Evolutionary conservation across 2,888 invertebrate genomes (phyloP).

Genomic region (Graphium colonna): DNA sequence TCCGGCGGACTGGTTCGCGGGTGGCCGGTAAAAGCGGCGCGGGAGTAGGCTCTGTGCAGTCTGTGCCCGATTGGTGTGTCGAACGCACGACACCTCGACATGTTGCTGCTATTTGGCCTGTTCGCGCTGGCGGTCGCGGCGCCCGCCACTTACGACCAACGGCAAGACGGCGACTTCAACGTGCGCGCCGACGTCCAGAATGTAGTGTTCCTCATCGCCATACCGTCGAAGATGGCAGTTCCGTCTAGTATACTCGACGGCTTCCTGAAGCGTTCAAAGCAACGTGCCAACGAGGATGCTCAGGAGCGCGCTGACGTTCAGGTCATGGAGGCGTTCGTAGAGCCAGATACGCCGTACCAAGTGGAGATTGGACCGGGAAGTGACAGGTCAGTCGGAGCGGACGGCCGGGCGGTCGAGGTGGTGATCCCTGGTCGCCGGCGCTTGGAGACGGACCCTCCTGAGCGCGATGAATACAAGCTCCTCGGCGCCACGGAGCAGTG

Average conservation of each 20-base stretch:
- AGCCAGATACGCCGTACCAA: slow-evolving; percentile 84
- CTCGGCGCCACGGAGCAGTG: slow-evolving; percentile 86
- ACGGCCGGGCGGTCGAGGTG: slow-evolving; percentile 55
- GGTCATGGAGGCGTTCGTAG: slow-evolving; percentile 78
- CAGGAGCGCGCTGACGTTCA: slow-evolving; percentile 70
- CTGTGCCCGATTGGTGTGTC: slow-evolving; percentile 42
- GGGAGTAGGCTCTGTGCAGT: slow-evolving; percentile 56
- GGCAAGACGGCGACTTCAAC: slow-evolving; percentile 88
- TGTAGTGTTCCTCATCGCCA: slow-evolving; percentile 84
- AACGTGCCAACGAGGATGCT: slow-evolving; percentile 26
- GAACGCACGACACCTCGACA: slow-evolving; percentile 63
- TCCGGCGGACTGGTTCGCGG: slow-evolving; percentile 65
- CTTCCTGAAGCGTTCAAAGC: slow-evolving; percentile 37
- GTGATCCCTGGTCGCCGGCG: slow-evolving; percentile 59
- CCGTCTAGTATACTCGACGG: slow-evolving; percentile 39
- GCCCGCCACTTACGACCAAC: slow-evolving; percentile 81
- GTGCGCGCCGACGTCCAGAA: slow-evolving; percentile 87
- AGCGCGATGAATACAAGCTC: slow-evolving; percentile 71
- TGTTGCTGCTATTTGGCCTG: slow-evolving; percentile 47
- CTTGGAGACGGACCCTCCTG: slow-evolving; percentile 40
- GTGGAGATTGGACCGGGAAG: slow-evolving; percentile 79
- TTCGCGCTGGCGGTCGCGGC: slow-evolving; percentile 49
- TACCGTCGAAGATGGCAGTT: slow-evolving; percentile 57
- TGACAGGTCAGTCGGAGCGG: slow-evolving; percentile 44
- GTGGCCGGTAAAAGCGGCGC: slow-evolving; percentile 68